These are phyloP conservation scores for Vulpes ferrilata DNA, from an alignment of 2,113 vertebrate species.

Conservation along the genomic window DNA sequence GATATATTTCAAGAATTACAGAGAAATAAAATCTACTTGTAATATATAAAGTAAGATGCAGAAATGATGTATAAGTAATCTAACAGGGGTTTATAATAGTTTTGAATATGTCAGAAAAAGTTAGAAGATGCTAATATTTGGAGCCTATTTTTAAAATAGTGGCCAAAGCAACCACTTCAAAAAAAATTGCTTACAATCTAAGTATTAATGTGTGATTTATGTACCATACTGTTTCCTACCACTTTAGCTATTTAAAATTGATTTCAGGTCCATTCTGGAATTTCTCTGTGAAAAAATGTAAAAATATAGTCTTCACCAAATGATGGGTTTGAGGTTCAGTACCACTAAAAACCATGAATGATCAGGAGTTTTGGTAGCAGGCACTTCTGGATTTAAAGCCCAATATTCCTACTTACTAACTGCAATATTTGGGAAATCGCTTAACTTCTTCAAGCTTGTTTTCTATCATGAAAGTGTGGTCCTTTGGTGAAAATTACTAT, in stretches of 20 bases:
- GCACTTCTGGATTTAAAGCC: neutral
- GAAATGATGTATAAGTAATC: slow-evolving; percentile 28
- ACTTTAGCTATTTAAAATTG: slow-evolving; percentile 3
- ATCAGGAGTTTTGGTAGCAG: neutral
- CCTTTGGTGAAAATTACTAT: neutral
- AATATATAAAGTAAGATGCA: neutral
- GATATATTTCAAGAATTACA: slow-evolving; percentile 7
- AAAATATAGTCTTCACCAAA: neutral
- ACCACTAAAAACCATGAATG: neutral
- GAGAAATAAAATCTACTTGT: neutral
- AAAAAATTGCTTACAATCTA: neutral
- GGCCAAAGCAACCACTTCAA: neutral
- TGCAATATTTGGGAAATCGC: neutral
- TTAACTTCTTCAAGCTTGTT: neutral
- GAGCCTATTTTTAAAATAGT: slow-evolving; percentile 20
- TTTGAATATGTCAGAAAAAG: slow-evolving; percentile 12
- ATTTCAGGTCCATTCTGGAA: neutral
- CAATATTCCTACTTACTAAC: neutral
- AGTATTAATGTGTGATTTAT: neutral
- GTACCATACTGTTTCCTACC: neutral
- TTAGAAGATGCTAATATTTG: neutral
- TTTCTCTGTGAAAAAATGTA: neutral
- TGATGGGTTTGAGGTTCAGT: neutral
- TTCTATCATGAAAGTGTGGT: neutral
- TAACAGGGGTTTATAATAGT: neutral